Percentiles rank a stretch among this genome's conserved stretches.
Evolutionary conservation across 1,140 invertebrate species (phyloP).

Genomic region (Meteorus sp.): DNA sequence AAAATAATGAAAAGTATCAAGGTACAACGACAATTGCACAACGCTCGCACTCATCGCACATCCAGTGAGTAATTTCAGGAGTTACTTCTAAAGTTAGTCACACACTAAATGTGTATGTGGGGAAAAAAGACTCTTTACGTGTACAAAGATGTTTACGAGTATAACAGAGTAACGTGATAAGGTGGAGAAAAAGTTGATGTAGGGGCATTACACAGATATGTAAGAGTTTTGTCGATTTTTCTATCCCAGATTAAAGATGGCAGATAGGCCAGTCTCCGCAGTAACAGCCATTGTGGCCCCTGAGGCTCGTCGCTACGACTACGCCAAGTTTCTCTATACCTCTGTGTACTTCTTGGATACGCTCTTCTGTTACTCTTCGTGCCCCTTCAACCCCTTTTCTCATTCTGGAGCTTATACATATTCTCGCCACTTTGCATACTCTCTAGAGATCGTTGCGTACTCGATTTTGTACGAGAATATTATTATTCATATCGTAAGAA

Average conservation of each 20-base stretch:
- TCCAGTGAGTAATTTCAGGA: constrained; percentile 42
- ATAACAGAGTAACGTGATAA: too few relatives aligned
- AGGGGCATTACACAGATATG: not conserved
- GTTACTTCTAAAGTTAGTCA: constrained; percentile 6
- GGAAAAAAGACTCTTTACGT: not conserved
- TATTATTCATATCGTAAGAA: constrained; percentile 18
- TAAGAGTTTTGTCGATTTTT: not conserved
- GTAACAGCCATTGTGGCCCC: constrained; percentile 25
- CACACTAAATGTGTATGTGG: not conserved
- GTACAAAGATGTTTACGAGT: too few relatives aligned
- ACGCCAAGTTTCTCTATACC: constrained; percentile 7
- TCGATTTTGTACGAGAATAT: constrained; percentile 25
- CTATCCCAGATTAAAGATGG: constrained; percentile 25
- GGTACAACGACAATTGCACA: constrained; percentile 26
- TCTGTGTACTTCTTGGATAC: not conserved
- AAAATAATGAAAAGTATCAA: constrained; percentile 12
- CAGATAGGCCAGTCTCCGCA: constrained; percentile 22
- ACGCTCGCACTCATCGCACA: constrained; percentile 33
- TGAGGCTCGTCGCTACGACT: constrained; percentile 16
- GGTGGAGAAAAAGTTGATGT: too few relatives aligned
- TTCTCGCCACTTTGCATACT: constrained; percentile 25
- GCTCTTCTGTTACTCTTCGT: not conserved
- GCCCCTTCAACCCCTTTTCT: not conserved
- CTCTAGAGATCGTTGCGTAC: constrained; percentile 19
- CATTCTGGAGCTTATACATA: constrained; percentile 20